These are phyloP conservation scores for Colletes gigas DNA, from an alignment of 1,140 invertebrate species.

Conservation along the genomic window DNA sequence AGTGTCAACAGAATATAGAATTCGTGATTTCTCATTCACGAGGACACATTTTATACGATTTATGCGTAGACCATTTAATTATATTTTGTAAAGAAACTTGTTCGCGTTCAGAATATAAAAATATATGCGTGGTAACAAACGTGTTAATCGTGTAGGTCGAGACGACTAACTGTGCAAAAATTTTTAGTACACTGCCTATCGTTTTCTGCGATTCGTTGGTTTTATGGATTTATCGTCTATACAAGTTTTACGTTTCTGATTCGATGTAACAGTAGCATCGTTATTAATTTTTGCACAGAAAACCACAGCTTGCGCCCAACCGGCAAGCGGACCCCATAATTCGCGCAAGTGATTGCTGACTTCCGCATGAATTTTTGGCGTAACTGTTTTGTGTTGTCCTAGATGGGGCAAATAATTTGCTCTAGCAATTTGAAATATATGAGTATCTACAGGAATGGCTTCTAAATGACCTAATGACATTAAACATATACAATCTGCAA, in stretches of 20 bases:
- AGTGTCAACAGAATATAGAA: background rate
- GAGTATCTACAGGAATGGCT: slow-evolving; percentile 97
- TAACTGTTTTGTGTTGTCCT: slow-evolving; percentile 89
- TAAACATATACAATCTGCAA: slow-evolving; percentile 98
- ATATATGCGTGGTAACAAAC: background rate
- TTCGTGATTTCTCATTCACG: no score
- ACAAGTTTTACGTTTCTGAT: slow-evolving; percentile 33
- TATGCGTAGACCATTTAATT: background rate
- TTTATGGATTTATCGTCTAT: background rate
- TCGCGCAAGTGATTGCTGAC: slow-evolving; percentile 91
- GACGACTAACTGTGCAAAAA: background rate
- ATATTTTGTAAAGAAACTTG: background rate
- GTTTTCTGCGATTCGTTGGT: slow-evolving; percentile 21
- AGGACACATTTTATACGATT: background rate
- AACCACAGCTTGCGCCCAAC: slow-evolving; percentile 96
- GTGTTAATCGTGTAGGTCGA: background rate
- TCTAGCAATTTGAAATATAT: slow-evolving; percentile 95
- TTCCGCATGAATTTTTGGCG: slow-evolving; percentile 91
- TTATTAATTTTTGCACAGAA: slow-evolving; percentile 76
- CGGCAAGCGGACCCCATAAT: slow-evolving; percentile 93
- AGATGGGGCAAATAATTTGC: slow-evolving; percentile 92
- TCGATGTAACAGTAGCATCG: slow-evolving; percentile 38
- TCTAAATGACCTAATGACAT: slow-evolving; percentile 96
- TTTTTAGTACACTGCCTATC: slow-evolving; percentile 24
- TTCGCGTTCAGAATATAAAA: background rate